Percentiles rank a stretch among this genome's conserved stretches.
Conservation (phyloP, 2,797 vertebrate species). For the Lagocephalus sceleratus region DNA sequence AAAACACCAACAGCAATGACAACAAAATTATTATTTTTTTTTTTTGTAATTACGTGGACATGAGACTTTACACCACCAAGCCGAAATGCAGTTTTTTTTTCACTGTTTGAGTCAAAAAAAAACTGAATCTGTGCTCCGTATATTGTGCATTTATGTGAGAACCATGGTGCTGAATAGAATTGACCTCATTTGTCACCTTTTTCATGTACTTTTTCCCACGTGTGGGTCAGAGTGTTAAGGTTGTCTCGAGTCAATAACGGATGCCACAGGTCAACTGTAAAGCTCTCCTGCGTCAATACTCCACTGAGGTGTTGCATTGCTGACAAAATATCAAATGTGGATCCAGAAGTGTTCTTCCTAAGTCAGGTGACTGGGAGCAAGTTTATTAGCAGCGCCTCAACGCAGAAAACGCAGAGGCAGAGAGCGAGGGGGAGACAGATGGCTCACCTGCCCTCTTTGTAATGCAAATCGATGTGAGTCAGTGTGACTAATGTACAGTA, state of each 20-base stretch:
- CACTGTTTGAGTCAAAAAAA: no score
- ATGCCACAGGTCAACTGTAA: constrained; percentile 19
- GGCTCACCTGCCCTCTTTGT: constrained; percentile 41
- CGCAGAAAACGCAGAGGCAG: constrained; percentile 10
- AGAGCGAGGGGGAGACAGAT: not conserved
- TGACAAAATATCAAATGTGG: constrained; percentile 26
- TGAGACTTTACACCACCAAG: not conserved
- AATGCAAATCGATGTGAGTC: constrained; percentile 44
- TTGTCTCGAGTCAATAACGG: constrained; percentile 15
- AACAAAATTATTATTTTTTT: not conserved
- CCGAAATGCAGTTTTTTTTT: not conserved
- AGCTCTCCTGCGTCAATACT: constrained; percentile 29
- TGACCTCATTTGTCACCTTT: not conserved
- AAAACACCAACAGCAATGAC: not conserved
- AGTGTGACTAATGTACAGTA: constrained; percentile 52
- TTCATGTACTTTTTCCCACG: not conserved
- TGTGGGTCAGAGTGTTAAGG: constrained; percentile 7
- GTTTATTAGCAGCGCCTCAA: constrained; percentile 28
- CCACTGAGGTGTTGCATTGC: constrained; percentile 22
- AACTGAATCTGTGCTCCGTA: no score
- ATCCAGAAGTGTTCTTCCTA: constrained; percentile 50
- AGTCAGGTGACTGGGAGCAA: constrained; percentile 40
- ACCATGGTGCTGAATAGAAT: not conserved
- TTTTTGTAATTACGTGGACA: not conserved
- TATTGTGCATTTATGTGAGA: no score